phyloP scores from a whole-genome alignment of 30 jellyfish, hydroid and myxozoan species.

The Turritopsis rubra region DNA sequence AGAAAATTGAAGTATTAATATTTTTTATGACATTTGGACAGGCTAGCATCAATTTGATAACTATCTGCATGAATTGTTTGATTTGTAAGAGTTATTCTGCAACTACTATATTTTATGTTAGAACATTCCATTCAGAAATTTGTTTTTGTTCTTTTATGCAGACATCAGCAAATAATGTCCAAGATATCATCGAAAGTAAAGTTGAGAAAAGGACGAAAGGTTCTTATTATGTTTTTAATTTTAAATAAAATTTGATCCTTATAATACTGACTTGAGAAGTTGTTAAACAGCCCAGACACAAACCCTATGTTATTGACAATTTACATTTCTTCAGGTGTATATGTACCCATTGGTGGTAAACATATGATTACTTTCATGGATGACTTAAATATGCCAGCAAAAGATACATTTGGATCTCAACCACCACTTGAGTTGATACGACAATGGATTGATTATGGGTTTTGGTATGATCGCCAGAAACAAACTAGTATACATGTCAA shows the following conservation, averaged over 20 bases:
- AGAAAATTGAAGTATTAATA: too few relatives aligned
- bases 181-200: conserved; percentile 82
- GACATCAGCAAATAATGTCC: conserved; percentile 91
- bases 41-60: too few relatives aligned
- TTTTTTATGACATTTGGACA: too few relatives aligned
- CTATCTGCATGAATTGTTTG: too few relatives aligned
- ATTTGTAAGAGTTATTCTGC: too few relatives aligned
- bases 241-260: too few relatives aligned
- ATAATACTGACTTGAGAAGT: too few relatives aligned
- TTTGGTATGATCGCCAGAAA: conserved; percentile 93
- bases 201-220: conserved; percentile 98
- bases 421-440: conserved; percentile 86
- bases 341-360: conserved; percentile 92
- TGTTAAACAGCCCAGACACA: too few relatives aligned
- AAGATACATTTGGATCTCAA: conserved; percentile 88
- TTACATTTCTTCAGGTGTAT: conserved; percentile 52
- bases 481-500: conserved; percentile 68
- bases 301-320: background rate
- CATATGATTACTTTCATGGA: conserved; percentile 82
- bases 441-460: conserved; percentile 96
- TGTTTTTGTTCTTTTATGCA: conserved; percentile 4
- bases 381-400: conserved; percentile 93
- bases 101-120: background rate
- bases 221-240: background rate
- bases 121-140: background rate